These are phyloP conservation scores for Pseudanteris insignis DNA, from an alignment of 2,888 invertebrate genomes.

Conservation along the genomic window DNA sequence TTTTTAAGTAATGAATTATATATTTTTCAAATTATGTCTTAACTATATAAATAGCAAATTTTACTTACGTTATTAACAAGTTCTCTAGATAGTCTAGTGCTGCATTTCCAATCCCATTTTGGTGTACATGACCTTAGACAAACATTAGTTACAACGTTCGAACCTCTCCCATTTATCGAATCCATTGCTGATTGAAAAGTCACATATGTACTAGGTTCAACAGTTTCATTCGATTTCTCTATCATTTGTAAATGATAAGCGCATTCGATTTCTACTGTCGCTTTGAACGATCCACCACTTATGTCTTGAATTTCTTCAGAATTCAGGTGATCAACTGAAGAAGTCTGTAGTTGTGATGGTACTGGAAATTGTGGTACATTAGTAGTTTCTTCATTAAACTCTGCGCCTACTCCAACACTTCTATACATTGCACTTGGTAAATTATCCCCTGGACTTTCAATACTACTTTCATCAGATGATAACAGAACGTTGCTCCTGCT, in stretches of 20 bases:
- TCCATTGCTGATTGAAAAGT: slow-evolving; percentile 69
- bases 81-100: slow-evolving; percentile 67
- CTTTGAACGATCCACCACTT: slow-evolving; percentile 63
- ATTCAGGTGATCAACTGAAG: slow-evolving; percentile 31
- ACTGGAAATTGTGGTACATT: slow-evolving; percentile 18
- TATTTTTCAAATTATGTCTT: background rate
- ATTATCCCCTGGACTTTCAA: slow-evolving; percentile 51
- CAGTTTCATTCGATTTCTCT: slow-evolving; percentile 61
- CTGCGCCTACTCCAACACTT: slow-evolving; percentile 62
- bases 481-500: slow-evolving; percentile 33
- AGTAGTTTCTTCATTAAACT: slow-evolving; percentile 53
- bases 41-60: too few relatives aligned
- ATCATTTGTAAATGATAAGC: slow-evolving; percentile 70
- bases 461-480: slow-evolving; percentile 54
- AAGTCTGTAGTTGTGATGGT: slow-evolving; percentile 17
- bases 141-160: slow-evolving; percentile 66
- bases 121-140: slow-evolving; percentile 69
- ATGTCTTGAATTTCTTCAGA: slow-evolving; percentile 23
- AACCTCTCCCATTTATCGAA: slow-evolving; percentile 33
- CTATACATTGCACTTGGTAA: slow-evolving; percentile 56
- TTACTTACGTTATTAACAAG: slow-evolving; percentile 69
- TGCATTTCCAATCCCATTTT: slow-evolving; percentile 70
- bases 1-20: too few relatives aligned
- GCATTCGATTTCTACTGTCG: slow-evolving; percentile 69
- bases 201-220: slow-evolving; percentile 72